Percentiles rank a stretch among this genome's conserved stretches.
Conservation (phyloP, 1,140 invertebrate genomes). For the Coelopa frigida region DNA sequence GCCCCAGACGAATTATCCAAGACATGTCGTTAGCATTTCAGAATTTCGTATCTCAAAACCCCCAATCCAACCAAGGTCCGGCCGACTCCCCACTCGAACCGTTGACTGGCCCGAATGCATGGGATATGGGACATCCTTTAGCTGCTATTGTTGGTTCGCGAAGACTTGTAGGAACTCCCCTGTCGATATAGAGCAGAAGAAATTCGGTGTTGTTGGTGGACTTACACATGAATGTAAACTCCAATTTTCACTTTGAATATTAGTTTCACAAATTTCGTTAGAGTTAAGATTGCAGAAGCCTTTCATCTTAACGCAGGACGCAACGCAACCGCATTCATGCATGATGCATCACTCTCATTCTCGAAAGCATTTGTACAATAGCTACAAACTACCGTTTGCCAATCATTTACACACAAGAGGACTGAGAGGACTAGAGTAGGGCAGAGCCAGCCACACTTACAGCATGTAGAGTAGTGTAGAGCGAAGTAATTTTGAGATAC, state of each 20-base stretch:
- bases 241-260: conserved; percentile 22
- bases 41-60: conserved; percentile 30
- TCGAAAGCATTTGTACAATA: too few relatives aligned
- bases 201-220: conserved; percentile 13
- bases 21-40: conserved; percentile 32
- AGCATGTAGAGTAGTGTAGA: too few relatives aligned
- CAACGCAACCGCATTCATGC: too few relatives aligned
- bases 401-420: too few relatives aligned
- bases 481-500: conserved; percentile 35
- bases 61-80: conserved; percentile 4
- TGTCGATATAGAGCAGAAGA: neutral
- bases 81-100: neutral
- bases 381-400: too few relatives aligned
- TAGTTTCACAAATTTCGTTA: conserved; percentile 18
- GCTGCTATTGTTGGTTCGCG: too few relatives aligned
- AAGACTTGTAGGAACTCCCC: too few relatives aligned
- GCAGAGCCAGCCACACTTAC: too few relatives aligned
- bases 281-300: conserved; percentile 19
- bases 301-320: too few relatives aligned
- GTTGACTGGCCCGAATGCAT: neutral
- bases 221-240: conserved; percentile 20
- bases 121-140: too few relatives aligned
- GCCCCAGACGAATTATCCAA: neutral
- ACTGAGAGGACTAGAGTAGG: too few relatives aligned
- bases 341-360: too few relatives aligned